Percentiles rank a stretch among this genome's conserved stretches.
These are phyloP conservation scores for Dysmachus trigonus DNA, from an alignment of 2,888 invertebrate genomes.

Conservation along the genomic window DNA sequence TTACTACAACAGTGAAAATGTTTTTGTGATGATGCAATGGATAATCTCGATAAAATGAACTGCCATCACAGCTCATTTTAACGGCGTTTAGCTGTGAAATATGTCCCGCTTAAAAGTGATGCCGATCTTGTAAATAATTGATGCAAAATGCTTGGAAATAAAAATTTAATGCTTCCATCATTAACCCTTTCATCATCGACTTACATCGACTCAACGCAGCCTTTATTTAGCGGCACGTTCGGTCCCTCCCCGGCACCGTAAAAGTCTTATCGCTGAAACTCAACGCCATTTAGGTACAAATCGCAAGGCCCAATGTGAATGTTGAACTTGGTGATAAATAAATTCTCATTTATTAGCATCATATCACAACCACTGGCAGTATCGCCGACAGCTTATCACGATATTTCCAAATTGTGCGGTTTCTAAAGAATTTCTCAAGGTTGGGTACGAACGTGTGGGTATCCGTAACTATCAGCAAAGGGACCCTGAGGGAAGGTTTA, in stretches of 20 bases:
- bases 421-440: constrained; percentile 12
- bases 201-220: not conserved
- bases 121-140: not conserved
- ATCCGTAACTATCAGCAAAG: constrained; percentile 18
- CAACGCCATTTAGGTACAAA: constrained; percentile 31
- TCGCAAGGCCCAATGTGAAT: not conserved
- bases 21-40: not conserved
- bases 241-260: not conserved
- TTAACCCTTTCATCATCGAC: not conserved
- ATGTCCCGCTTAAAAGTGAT: not conserved
- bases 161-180: not conserved
- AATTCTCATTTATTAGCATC: constrained; percentile 27
- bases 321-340: constrained; percentile 25
- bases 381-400: constrained; percentile 26
- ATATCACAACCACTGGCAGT: constrained; percentile 7
- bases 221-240: not conserved
- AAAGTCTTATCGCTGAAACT: constrained; percentile 3
- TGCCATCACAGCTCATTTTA: not conserved
- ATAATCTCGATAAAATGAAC: not conserved
- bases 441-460: not conserved
- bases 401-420: constrained; percentile 12
- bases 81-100: not conserved
- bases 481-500: constrained; percentile 22
- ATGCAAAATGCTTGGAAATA: not conserved
- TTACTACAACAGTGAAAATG: not conserved